Conservation (phyloP, 2,797 vertebrate species). For the Furcifer pardalis region DNA sequence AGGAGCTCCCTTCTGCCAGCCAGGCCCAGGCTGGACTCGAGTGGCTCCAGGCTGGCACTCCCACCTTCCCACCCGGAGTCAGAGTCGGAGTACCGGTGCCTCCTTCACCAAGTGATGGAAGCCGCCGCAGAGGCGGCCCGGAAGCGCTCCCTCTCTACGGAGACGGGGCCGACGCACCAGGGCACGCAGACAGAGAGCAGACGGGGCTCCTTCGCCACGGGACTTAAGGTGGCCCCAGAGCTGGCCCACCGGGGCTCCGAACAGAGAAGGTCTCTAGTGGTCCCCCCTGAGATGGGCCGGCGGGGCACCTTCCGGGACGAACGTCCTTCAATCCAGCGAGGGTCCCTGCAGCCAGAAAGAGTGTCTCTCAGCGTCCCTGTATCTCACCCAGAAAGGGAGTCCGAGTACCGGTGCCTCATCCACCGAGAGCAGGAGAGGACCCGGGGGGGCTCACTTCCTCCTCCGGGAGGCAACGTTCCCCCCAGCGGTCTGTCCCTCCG, state of each 20-base stretch:
- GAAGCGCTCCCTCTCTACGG: neutral
- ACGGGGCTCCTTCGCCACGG: neutral
- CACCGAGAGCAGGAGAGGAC: neutral
- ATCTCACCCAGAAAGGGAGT: neutral
- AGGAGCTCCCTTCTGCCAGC: neutral
- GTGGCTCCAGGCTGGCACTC: too few relatives aligned
- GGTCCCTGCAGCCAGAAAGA: too few relatives aligned
- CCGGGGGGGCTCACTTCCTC: too few relatives aligned
- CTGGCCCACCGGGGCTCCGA: too few relatives aligned
- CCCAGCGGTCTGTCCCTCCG: neutral
- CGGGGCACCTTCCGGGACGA: neutral
- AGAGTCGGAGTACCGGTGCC: neutral
- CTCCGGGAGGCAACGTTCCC: neutral
- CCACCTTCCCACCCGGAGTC: neutral
- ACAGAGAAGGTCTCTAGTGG: neutral
- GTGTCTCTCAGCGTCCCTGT: neutral
- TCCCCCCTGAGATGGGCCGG: too few relatives aligned
- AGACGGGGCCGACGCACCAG: too few relatives aligned
- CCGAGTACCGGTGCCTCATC: neutral
- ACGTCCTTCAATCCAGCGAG: neutral
- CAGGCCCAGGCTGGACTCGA: too few relatives aligned
- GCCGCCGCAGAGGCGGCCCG: rapidly evolving
- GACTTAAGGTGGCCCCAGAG: neutral
- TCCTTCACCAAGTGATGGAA: slow-evolving; percentile 6
- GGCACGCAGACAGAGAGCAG: neutral